Base-by-base conservation (phyloP, 2,113 vertebrate genomes). In the Microtus ochrogaster region DNA sequence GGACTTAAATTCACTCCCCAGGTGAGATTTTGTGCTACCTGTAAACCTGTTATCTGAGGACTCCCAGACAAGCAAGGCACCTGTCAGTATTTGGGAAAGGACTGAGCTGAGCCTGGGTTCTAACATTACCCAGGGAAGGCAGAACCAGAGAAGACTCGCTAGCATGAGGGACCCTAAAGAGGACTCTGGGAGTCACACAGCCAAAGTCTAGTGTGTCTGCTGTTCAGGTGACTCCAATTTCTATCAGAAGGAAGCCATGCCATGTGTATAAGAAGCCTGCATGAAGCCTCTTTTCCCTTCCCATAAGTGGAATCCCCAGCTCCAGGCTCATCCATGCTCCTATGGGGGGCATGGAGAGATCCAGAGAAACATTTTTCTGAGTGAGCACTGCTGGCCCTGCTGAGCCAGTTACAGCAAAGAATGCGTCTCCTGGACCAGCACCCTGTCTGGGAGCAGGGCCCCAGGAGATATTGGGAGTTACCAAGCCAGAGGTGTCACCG, bases 311-410 rank as follows among this genome's bases (percentile, higher is more conserved):
- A 33, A 6, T 12, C 52, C 28, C 24, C 1, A n/a, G 13, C 33
- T 39, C 14, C 28, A n/a, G 86, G 68, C 36, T 63, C 30, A 1
- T 30, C 63, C 16, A 0, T 21, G 21, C 13, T 10, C 22, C 10
- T 11, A 0, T 0, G 8, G 24, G 7, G 19, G 68, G 41, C 7
- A n/a, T 5, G 2, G 0, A 61, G 55, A 76, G 14, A 44, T 77
- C 41, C 58, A 26, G 61, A 9, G 61, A 47, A 22, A 30, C 1
- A 7, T 72, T 72, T 39, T 72, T 72, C 70, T n/a, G 33, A 7
- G 7, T 52, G 30, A 44, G 22, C 2, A 5, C 14, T 65, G 74
- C 36, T 33, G 2, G 47, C 7, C 16, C 10, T 70, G n/a, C n/a
- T n/a, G 28, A 92, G 63, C 16, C 81, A n/a, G 49, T 0, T 2